Percentiles rank a stretch among this genome's conserved stretches.
Conservation (phyloP, 2,888 invertebrate genomes). For the Atrina japonica region DNA sequence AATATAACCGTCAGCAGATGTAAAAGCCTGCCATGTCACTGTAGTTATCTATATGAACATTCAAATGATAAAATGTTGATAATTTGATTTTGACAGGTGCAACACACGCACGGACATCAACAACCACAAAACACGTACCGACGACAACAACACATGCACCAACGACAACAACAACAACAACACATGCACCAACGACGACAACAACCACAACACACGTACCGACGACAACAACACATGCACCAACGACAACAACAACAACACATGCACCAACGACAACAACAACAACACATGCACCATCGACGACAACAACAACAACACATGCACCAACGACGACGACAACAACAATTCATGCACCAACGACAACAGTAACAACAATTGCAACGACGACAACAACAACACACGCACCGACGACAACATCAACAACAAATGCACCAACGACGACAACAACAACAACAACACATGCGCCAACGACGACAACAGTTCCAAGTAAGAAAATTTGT, state of each 20-base stretch:
- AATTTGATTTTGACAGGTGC: too few relatives aligned
- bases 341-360: background rate
- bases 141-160: background rate
- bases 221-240: background rate
- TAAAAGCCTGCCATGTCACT: too few relatives aligned
- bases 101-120: too few relatives aligned
- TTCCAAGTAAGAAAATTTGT: too few relatives aligned
- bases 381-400: background rate
- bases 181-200: background rate
- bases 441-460: too few relatives aligned
- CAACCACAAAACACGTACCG: background rate
- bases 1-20: too few relatives aligned
- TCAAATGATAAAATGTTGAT: too few relatives aligned
- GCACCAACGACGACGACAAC: background rate
- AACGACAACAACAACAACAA: background rate
- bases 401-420: background rate
- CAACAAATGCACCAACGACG: background rate
- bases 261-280: background rate
- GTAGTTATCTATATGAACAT: too few relatives aligned
- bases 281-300: background rate
- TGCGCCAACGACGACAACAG: too few relatives aligned
- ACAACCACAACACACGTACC: background rate
- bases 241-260: background rate
- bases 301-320: background rate
- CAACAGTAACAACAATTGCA: background rate